Percentiles rank a stretch among this genome's conserved stretches.
Conservation (phyloP, 2,888 invertebrate species). For the Drepanosiphum platanoidis region DNA sequence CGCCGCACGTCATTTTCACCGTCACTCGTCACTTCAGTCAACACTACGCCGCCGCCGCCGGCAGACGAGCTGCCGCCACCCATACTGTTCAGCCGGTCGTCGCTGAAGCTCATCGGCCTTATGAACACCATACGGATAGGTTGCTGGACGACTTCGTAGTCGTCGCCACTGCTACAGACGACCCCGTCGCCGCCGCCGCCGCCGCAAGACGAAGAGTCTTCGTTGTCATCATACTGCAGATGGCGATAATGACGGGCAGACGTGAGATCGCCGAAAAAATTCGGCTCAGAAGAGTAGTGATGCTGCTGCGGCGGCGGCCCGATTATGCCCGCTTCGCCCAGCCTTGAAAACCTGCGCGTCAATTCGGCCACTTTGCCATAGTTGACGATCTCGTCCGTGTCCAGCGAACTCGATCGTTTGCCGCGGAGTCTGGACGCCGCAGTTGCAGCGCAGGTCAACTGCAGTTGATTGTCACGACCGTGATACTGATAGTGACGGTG, state of each 20-base stretch:
- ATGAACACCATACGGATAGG: slow-evolving; percentile 36
- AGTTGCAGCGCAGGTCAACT: neutral
- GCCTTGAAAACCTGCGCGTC: slow-evolving; percentile 74
- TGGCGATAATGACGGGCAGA: neutral
- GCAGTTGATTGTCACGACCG: neutral
- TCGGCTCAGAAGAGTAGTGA: slow-evolving; percentile 57
- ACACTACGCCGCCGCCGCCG: neutral
- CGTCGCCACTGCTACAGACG: neutral
- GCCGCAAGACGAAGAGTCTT: neutral
- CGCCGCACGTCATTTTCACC: slow-evolving; percentile 14
- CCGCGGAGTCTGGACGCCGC: slow-evolving; percentile 8
- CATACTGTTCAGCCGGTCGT: slow-evolving; percentile 21
- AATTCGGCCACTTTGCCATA: slow-evolving; percentile 76
- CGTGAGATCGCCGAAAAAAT: slow-evolving; percentile 16
- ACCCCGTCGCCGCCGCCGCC: neutral
- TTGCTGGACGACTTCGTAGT: slow-evolving; percentile 24
- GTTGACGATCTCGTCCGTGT: slow-evolving; percentile 47
- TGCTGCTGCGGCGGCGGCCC: slow-evolving; percentile 11
- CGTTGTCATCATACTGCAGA: neutral
- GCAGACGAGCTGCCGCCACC: neutral
- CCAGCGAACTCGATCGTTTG: slow-evolving; percentile 69
- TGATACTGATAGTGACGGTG: neutral
- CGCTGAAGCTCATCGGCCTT: slow-evolving; percentile 22
- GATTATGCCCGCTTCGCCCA: slow-evolving; percentile 68
- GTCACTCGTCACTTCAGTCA: slow-evolving; percentile 59